Conservation (phyloP, 30 jellyfish, hydroid and myxozoan species). For the Chironex yamaguchii region DNA sequence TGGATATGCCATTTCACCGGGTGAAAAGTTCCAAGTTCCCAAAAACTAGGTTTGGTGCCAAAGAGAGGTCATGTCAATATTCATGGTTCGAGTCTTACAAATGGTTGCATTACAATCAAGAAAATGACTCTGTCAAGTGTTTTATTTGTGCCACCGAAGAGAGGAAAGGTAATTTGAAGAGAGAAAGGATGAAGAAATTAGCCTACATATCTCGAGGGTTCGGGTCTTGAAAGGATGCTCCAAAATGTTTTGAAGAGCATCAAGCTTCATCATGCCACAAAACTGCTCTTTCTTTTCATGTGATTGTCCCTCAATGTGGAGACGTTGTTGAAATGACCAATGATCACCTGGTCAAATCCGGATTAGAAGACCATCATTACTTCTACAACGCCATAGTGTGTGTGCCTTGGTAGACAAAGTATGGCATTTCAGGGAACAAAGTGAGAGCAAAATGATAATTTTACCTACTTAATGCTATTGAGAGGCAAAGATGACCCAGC, state of each 20-base stretch:
- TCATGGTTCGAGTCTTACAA: slow-evolving; percentile 60
- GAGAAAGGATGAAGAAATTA: slow-evolving; percentile 33
- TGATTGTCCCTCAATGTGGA: slow-evolving; percentile 47
- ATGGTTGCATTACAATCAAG: slow-evolving; percentile 68
- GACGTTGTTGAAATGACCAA: slow-evolving; percentile 41
- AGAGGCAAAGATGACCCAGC: slow-evolving; percentile 69
- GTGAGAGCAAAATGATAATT: slow-evolving; percentile 48
- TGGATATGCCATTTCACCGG: slow-evolving; percentile 31
- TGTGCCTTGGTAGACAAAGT: slow-evolving; percentile 58
- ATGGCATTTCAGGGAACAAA: slow-evolving; percentile 62
- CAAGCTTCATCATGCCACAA: slow-evolving; percentile 66
- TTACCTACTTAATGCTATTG: slow-evolving; percentile 33
- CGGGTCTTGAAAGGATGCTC: slow-evolving; percentile 39
- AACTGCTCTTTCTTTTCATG: slow-evolving; percentile 51
- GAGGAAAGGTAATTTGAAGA: slow-evolving; percentile 24
- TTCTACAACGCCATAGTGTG: slow-evolving; percentile 35
- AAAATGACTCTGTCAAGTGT: slow-evolving; percentile 25
- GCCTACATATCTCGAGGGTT: slow-evolving; percentile 42
- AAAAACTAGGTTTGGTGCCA: slow-evolving; percentile 37
- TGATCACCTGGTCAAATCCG: slow-evolving; percentile 34
- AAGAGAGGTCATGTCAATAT: slow-evolving; percentile 49
- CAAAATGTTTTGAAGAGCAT: slow-evolving; percentile 47
- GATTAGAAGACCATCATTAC: slow-evolving; percentile 62
- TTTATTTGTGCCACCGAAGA: slow-evolving; percentile 41
- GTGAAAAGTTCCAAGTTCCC: slow-evolving; percentile 27